Percentiles rank a stretch among this genome's conserved stretches.
These are phyloP conservation scores for Asbolus verrucosus DNA, from an alignment of 1,140 invertebrate species.

Conservation along the genomic window DNA sequence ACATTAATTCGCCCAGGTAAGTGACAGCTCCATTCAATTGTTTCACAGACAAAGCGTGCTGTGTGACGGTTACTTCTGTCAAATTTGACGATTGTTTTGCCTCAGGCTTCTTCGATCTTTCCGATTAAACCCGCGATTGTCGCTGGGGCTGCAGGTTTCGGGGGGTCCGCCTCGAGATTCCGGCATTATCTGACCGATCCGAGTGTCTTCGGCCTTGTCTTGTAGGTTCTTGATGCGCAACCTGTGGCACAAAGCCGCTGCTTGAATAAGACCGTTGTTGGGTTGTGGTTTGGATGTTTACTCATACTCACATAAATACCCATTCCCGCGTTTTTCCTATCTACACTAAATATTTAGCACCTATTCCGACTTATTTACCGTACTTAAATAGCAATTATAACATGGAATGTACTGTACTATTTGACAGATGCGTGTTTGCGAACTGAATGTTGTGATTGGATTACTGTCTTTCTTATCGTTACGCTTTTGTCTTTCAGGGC, in stretches of 20 bases:
- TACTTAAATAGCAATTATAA: slow-evolving; percentile 11
- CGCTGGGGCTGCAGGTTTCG: too few relatives aligned
- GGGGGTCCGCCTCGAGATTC: not conserved
- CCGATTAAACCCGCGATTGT: too few relatives aligned
- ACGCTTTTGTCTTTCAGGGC: slow-evolving; percentile 24
- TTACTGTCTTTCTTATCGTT: not conserved
- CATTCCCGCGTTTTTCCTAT: slow-evolving; percentile 7
- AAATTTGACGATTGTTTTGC: slow-evolving; percentile 6
- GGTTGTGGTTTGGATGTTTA: slow-evolving; percentile 6
- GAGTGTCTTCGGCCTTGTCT: too few relatives aligned
- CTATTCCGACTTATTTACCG: slow-evolving; percentile 8
- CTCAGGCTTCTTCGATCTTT: not conserved
- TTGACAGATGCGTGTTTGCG: slow-evolving; percentile 23
- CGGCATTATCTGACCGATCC: slow-evolving; percentile 6
- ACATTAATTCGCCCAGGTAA: slow-evolving; percentile 9
- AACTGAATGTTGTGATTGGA: not conserved
- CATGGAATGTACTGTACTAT: not conserved
- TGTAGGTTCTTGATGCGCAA: too few relatives aligned
- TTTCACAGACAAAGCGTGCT: slow-evolving; percentile 21
- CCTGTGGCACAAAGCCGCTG: too few relatives aligned
- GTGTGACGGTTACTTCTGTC: slow-evolving; percentile 31
- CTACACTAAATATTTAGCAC: slow-evolving; percentile 10
- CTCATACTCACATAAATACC: not conserved
- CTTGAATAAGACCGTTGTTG: slow-evolving; percentile 22
- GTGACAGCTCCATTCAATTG: slow-evolving; percentile 16